A percentile compares a stretch with the other conserved stretches of the same genome.
Conservation (phyloP, 2,797 vertebrate genomes). For the Siniperca obscura region DNA sequence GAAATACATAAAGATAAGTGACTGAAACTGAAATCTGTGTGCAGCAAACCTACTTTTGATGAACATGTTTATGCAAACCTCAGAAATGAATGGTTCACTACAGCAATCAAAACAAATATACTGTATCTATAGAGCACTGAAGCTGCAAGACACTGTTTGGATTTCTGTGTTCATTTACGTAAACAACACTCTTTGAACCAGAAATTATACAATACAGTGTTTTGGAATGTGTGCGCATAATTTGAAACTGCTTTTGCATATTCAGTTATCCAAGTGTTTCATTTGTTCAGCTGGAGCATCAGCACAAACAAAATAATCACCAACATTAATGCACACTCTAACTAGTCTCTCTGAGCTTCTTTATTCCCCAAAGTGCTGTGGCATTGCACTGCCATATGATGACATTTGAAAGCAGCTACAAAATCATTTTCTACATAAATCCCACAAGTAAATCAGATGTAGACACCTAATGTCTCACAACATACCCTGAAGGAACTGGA, state of each 20-base stretch:
- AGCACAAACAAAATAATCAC: conserved; percentile 38
- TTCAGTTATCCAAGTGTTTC: conserved; percentile 53
- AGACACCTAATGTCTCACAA: not conserved
- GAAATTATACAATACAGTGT: conserved; percentile 43
- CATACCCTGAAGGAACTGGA: not conserved
- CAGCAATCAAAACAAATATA: conserved; percentile 10
- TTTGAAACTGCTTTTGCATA: conserved; percentile 38
- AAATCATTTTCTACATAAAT: not conserved
- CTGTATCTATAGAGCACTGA: not conserved
- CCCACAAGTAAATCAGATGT: not conserved
- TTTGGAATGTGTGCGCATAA: conserved; percentile 38
- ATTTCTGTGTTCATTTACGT: conserved; percentile 37
- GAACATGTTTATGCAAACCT: not conserved
- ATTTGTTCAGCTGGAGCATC: conserved; percentile 58
- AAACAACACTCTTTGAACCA: conserved; percentile 44
- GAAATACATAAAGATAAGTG: not conserved
- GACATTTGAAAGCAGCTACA: conserved; percentile 15
- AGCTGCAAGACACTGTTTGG: conserved; percentile 12
- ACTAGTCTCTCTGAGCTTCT: conserved; percentile 22
- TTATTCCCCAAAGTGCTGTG: conserved; percentile 18
- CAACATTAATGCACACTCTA: conserved; percentile 11
- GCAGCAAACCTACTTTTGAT: not conserved
- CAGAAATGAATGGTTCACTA: not conserved
- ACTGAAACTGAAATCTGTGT: not conserved
- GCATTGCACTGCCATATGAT: conserved; percentile 19